These are phyloP conservation scores for Phania funesta DNA, from an alignment of 2,888 invertebrate genomes.

Conservation along the genomic window DNA sequence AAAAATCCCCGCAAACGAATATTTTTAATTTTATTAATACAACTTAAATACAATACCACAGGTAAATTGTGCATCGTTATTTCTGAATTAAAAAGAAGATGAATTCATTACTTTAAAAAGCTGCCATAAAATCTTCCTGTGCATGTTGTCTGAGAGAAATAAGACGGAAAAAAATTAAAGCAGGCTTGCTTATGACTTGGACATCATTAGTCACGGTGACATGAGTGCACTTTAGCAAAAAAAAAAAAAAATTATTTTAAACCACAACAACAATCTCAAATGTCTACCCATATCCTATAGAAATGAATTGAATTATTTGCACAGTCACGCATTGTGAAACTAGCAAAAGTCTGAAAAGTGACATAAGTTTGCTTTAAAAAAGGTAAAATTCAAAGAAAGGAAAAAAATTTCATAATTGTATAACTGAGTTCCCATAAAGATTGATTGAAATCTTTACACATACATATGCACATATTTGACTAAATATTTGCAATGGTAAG, in stretches of 20 bases:
- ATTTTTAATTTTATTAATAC: too few species aligned
- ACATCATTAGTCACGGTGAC: slow-evolving; percentile 66
- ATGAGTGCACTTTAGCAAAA: slow-evolving; percentile 37
- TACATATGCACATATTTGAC: too few species aligned
- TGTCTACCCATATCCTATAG: not conserved
- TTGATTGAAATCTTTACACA: too few species aligned
- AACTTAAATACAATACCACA: not conserved
- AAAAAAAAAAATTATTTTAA: slow-evolving; percentile 6
- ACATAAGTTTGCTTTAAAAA: slow-evolving; percentile 70
- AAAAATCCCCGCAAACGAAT: too few species aligned
- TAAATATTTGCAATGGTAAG: too few species aligned
- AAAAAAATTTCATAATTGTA: too few species aligned
- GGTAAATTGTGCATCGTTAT: not conserved
- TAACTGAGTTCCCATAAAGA: too few species aligned
- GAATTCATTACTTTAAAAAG: slow-evolving; percentile 1
- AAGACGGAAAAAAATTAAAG: slow-evolving; percentile 2
- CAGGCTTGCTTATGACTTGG: slow-evolving; percentile 44
- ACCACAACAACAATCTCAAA: slow-evolving; percentile 27
- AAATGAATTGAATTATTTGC: slow-evolving; percentile 26
- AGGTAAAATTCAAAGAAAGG: not conserved
- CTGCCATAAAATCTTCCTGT: not conserved
- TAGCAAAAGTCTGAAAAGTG: slow-evolving; percentile 74
- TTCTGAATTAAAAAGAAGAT: not conserved
- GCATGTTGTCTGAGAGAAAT: slow-evolving; percentile 4
- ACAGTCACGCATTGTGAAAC: slow-evolving; percentile 9